Base-by-base conservation (phyloP, 2,113 vertebrate genomes). In the Tragelaphus imberbis region DNA sequence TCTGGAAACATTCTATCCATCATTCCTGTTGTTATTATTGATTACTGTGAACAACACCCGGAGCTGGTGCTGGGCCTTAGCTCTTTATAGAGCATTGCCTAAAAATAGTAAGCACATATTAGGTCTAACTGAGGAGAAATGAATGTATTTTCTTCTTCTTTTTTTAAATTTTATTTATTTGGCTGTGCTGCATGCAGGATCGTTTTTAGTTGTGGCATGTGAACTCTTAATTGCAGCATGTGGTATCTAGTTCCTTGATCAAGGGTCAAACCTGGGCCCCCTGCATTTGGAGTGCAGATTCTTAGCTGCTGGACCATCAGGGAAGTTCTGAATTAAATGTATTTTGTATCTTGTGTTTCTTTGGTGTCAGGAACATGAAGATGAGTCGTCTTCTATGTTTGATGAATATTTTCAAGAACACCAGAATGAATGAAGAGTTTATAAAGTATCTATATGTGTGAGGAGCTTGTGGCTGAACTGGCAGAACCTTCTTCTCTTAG, bases 321-420 rank as follows among this genome's bases (percentile, higher is more conserved):
- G 23, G 71, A 77, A 44, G 71, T 77, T 77, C 71, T 77, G 53
- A 88, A 84, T 55, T 47, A 12, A 68, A 12, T 56, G 2, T n/a
- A 25, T 91, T 79, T 86, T 97, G 88, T 89, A 2, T 92, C 82
- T 90, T 97, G 90, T 27, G 53, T 28, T 82, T 94, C 51, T 11
- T 90, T 91, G 98, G 40, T 94, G 47, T 85, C 97, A 99, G 99
- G 99, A 99, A 59, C 53, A 92, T 2, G 99, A 99, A 55, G 99
- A 99, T 81, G 99, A 99, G 11, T 98, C 97, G 28, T 98, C 99
- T 91, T 96, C 99, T 23, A 99, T 99, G 97, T 99, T 99, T 92
- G 99, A 99, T 93, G 99, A 99, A 89, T 99, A 99, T 94, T 99
- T 99, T 97, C 99, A 98, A 93, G 98, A 98, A 53, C 75, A 21